Conservation (phyloP, 2,113 vertebrate species). For the Parus major region DNA sequence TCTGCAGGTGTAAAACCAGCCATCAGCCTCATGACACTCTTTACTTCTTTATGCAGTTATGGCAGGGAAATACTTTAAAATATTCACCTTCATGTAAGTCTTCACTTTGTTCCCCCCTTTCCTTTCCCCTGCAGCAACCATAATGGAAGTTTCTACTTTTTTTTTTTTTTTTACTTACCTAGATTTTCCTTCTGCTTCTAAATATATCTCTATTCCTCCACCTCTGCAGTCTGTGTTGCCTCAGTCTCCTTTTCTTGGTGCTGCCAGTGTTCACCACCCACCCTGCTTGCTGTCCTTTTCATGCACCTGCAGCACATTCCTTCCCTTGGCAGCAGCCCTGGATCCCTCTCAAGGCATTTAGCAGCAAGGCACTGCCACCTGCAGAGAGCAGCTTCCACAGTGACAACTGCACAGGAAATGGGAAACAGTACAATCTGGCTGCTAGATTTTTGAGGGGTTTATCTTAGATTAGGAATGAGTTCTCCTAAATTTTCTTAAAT, state of each 20-base stretch:
- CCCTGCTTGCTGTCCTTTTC: neutral
- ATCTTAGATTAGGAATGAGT: neutral
- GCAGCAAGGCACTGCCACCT: slow-evolving; percentile 39
- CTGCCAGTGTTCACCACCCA: neutral
- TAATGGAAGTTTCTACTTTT: neutral
- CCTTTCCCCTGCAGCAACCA: neutral
- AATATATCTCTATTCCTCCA: neutral
- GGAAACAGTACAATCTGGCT: neutral
- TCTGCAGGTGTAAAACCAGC: neutral
- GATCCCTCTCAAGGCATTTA: neutral
- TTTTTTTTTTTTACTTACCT: neutral
- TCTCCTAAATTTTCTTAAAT: neutral
- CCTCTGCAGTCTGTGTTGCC: neutral
- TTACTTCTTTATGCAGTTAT: neutral
- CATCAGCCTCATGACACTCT: neutral
- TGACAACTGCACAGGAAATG: neutral
- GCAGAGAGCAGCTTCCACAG: neutral
- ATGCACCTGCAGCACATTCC: neutral
- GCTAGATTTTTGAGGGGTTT: neutral
- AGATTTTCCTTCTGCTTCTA: neutral
- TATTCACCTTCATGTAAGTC: neutral
- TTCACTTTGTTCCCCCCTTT: neutral
- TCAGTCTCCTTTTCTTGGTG: neutral
- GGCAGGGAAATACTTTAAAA: neutral
- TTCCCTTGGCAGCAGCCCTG: neutral